Evolutionary conservation across 2,888 invertebrate genomes (phyloP).

Genomic region (Galerucella calmariensis): DNA sequence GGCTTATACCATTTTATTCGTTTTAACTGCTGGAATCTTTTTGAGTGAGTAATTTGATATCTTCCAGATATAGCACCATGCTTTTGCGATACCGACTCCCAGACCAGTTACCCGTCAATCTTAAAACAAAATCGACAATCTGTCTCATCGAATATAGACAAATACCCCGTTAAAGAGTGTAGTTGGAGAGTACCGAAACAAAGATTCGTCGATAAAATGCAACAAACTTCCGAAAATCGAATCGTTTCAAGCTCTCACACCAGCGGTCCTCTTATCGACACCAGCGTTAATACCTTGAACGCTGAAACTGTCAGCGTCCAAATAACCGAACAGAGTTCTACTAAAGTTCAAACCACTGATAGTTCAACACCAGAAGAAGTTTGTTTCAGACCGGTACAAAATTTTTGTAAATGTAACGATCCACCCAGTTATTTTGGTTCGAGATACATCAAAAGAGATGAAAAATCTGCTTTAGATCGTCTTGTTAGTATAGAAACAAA

Average conservation of each 20-base stretch:
- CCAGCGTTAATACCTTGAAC: constrained; percentile 22
- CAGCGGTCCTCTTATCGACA: neutral
- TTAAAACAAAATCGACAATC: constrained; percentile 13
- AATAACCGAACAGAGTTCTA: constrained; percentile 18
- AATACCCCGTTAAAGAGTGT: constrained; percentile 28
- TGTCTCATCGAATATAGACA: constrained; percentile 18
- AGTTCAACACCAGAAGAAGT: constrained; percentile 19
- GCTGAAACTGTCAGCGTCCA: constrained; percentile 23
- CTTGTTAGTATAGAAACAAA: neutral
- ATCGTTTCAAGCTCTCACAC: neutral
- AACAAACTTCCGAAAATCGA: constrained; percentile 32
- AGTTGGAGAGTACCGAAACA: neutral
- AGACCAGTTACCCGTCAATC: constrained; percentile 33
- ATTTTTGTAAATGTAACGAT: constrained; percentile 7
- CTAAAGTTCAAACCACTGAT: constrained; percentile 13
- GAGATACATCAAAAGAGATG: neutral
- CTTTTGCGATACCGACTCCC: constrained; percentile 28
- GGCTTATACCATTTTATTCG: too few species aligned
- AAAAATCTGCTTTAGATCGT: neutral
- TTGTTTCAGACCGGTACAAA: neutral
- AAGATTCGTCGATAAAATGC: constrained; percentile 27
- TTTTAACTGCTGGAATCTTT: too few species aligned
- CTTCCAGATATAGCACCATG: neutral
- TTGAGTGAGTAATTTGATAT: neutral
- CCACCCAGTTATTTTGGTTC: neutral